phyloP scores from a whole-genome alignment of 2,113 vertebrate species.

The Dryoscopus gambensis region DNA sequence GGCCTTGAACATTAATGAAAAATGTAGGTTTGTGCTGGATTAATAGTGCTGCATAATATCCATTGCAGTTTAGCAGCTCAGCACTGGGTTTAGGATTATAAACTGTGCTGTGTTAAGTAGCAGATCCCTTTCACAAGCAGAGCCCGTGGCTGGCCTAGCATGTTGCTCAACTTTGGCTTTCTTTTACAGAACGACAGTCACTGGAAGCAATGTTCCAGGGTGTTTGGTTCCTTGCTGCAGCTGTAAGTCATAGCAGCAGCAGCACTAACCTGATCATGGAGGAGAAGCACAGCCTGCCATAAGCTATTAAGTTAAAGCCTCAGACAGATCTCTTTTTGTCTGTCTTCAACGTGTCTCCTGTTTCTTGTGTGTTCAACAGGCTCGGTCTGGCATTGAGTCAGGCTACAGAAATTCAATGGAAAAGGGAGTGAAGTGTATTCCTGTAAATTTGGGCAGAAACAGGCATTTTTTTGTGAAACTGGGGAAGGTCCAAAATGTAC shows the following conservation, averaged over 20 bases:
- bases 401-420: neutral
- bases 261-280: neutral
- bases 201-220: conserved; percentile 19
- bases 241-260: conserved; percentile 26
- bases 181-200: neutral
- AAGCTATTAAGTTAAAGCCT: conserved; percentile 11
- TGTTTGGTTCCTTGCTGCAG: conserved; percentile 11
- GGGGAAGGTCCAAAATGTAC: neutral
- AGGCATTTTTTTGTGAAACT: neutral
- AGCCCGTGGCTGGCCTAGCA: neutral
- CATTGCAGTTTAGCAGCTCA: neutral
- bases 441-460: neutral
- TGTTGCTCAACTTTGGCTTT: conserved; percentile 18
- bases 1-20: neutral
- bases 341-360: neutral
- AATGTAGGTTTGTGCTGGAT: neutral
- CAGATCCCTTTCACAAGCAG: neutral
- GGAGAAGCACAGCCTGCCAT: conserved; percentile 6
- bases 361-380: conserved; percentile 7
- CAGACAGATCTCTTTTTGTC: conserved; percentile 31
- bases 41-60: neutral
- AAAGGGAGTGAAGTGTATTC: neutral
- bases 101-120: neutral
- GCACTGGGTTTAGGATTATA: neutral
- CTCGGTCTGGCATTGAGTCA: neutral